Conservation (phyloP, 2,797 vertebrate genomes). For the Paratrypauchen microcephalus region DNA sequence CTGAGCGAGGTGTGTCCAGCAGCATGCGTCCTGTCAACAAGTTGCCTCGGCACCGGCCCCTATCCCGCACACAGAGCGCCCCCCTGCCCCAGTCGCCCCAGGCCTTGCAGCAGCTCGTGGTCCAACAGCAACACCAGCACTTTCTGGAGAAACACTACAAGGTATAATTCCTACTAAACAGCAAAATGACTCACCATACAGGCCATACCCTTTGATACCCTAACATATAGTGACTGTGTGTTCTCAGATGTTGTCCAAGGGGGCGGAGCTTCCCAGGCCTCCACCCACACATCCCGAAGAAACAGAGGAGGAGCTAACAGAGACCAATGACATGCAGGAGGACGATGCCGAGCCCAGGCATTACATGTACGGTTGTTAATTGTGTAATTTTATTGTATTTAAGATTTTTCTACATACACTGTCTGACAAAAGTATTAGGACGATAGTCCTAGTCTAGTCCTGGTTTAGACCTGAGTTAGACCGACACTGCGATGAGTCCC, state of each 20-base stretch:
- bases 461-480: too few relatives aligned
- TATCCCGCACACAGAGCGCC: slow-evolving; percentile 92
- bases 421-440: too few relatives aligned
- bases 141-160: slow-evolving; percentile 90
- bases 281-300: slow-evolving; percentile 90
- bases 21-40: slow-evolving; percentile 84
- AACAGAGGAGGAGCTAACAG: slow-evolving; percentile 89
- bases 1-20: slow-evolving; percentile 82
- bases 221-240: not conserved
- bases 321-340: slow-evolving; percentile 87
- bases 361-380: slow-evolving; percentile 51
- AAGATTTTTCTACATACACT: not conserved
- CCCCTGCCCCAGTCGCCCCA: slow-evolving; percentile 92
- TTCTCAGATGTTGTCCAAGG: slow-evolving; percentile 84
- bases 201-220: too few relatives aligned
- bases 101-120: slow-evolving; percentile 91
- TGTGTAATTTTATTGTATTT: not conserved
- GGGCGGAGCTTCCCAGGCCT: slow-evolving; percentile 81
- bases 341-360: slow-evolving; percentile 73
- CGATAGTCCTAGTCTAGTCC: too few relatives aligned
- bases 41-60: slow-evolving; percentile 87
- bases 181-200: slow-evolving; percentile 47
- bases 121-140: slow-evolving; percentile 92
- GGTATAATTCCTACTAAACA: slow-evolving; percentile 29
- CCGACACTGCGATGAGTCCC: too few relatives aligned